phyloP scores from a whole-genome alignment of 2,888 invertebrate genomes.

The Ophioninae sp. region DNA sequence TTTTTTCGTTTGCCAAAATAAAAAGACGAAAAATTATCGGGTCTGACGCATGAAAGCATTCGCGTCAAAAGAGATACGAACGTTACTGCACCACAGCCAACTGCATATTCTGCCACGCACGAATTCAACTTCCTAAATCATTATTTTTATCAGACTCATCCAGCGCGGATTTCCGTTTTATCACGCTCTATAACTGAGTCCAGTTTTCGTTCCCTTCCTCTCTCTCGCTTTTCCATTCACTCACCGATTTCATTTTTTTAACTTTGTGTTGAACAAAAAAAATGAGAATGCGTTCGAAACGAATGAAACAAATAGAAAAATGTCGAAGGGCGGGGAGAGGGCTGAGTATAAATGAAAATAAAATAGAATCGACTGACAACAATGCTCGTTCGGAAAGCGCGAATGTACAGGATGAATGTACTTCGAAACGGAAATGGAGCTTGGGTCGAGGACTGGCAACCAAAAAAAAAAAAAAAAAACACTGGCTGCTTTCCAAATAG shows the following conservation, averaged over 20 bases:
- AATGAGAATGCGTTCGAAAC: slow-evolving; percentile 66
- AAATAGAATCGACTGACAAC: slow-evolving; percentile 66
- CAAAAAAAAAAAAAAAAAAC: slow-evolving; percentile 13
- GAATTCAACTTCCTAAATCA: slow-evolving; percentile 75
- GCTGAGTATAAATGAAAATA: slow-evolving; percentile 25
- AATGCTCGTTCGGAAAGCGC: slow-evolving; percentile 69
- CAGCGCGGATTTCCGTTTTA: slow-evolving; percentile 78
- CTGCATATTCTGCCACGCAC: slow-evolving; percentile 32
- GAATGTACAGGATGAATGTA: slow-evolving; percentile 17
- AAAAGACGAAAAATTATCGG: slow-evolving; percentile 52
- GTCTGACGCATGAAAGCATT: slow-evolving; percentile 20
- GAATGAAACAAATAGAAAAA: slow-evolving; percentile 64
- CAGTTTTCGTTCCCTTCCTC: slow-evolving; percentile 40
- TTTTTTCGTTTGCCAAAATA: slow-evolving; percentile 62
- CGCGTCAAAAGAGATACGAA: slow-evolving; percentile 51
- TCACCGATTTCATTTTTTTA: slow-evolving; percentile 30
- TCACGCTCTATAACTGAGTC: slow-evolving; percentile 75
- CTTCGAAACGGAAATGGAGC: slow-evolving; percentile 37
- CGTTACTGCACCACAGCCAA: slow-evolving; percentile 10
- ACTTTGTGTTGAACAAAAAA: slow-evolving; percentile 58
- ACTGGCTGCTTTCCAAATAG: slow-evolving; percentile 27
- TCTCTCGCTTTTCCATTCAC: neutral
- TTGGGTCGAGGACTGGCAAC: slow-evolving; percentile 16
- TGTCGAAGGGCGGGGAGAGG: slow-evolving; percentile 35
- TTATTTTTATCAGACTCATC: slow-evolving; percentile 79